Conservation (phyloP, 2,888 invertebrate genomes). For the Oxystoma pomonae region DNA sequence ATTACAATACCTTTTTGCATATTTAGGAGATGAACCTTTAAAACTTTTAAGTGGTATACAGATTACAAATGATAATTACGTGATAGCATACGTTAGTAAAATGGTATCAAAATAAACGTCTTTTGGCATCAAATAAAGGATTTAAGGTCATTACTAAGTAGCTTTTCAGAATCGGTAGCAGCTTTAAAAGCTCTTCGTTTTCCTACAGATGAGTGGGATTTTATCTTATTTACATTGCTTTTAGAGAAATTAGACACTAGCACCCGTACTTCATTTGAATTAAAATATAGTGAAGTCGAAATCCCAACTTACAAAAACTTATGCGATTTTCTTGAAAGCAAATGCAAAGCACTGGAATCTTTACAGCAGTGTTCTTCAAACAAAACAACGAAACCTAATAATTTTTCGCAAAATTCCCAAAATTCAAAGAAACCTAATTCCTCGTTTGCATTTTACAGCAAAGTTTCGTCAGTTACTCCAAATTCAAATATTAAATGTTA, state of each 20-base stretch:
- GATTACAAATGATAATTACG: too few species aligned
- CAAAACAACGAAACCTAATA: too few species aligned
- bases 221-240: conserved; percentile 1
- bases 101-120: conserved; percentile 1
- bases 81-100: conserved; percentile 1
- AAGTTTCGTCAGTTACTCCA: too few species aligned
- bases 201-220: conserved; percentile 3
- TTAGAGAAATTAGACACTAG: conserved; percentile 3
- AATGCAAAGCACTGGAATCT: too few species aligned
- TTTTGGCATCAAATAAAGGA: conserved; percentile 4
- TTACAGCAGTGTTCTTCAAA: too few species aligned
- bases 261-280: conserved; percentile 7
- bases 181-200: conserved; percentile 5
- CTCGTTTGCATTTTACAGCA: too few species aligned
- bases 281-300: too few species aligned
- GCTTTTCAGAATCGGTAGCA: conserved; percentile 6
- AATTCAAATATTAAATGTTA: too few species aligned
- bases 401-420: too few species aligned
- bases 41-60: too few species aligned
- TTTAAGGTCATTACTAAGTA: background rate
- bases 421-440: too few species aligned
- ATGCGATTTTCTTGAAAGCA: conserved; percentile 5
- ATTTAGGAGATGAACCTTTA: conserved; percentile 4
- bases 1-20: conserved; percentile 2
- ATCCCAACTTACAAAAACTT: background rate